A percentile compares a stretch with the other conserved stretches of the same genome.
phyloP scores from a whole-genome alignment of 2,113 vertebrate genomes.

The Nyctibius bracteatus region DNA sequence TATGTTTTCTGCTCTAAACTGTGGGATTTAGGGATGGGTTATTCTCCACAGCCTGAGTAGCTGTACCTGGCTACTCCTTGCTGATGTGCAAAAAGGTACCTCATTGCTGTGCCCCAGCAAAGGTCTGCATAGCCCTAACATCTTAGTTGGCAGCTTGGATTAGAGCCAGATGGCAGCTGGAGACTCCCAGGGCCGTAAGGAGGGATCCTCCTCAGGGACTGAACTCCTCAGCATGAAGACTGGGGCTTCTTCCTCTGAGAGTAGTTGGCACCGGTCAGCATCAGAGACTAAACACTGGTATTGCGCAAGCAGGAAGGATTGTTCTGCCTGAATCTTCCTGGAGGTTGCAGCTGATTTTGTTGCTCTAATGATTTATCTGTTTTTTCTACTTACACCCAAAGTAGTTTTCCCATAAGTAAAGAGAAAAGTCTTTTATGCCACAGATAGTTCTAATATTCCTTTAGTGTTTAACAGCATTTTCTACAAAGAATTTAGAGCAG shows the following conservation, averaged over 20 bases:
- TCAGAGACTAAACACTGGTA: neutral
- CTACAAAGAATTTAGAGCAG: neutral
- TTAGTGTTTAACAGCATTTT: neutral
- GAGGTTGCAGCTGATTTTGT: neutral
- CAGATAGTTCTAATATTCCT: neutral
- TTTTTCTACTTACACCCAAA: neutral
- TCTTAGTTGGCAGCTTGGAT: neutral
- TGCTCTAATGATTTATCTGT: neutral
- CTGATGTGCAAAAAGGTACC: neutral
- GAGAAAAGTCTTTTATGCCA: neutral
- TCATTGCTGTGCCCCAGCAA: accelerated
- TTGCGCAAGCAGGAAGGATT: accelerated
- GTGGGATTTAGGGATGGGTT: neutral
- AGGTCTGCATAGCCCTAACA: neutral
- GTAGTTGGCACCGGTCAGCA: neutral
- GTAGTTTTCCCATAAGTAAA: neutral
- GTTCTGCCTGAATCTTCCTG: neutral
- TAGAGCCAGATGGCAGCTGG: neutral
- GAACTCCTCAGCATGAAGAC: neutral
- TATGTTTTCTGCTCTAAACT: neutral
- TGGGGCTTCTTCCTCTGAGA: neutral
- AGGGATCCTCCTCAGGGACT: neutral
- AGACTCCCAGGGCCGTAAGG: neutral
- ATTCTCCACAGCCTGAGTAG: neutral
- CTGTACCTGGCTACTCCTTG: neutral